Evolutionary conservation across 2,113 vertebrate genomes (phyloP).

Genomic region (Aspidoscelis tigris): DNA sequence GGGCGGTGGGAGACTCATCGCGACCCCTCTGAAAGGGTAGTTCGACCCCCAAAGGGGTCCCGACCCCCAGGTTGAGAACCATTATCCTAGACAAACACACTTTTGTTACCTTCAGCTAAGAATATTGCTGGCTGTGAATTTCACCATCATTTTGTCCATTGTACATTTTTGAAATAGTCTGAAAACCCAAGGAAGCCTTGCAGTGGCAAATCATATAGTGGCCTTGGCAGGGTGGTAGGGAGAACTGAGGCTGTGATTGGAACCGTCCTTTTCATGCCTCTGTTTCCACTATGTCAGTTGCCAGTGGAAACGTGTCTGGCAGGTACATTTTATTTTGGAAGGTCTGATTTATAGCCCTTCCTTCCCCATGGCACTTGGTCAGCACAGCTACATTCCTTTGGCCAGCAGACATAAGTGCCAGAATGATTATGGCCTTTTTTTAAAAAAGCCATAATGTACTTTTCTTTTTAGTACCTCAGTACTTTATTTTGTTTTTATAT

Average conservation of each 20-base stretch:
- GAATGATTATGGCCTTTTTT: conserved; percentile 8
- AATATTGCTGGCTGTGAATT: conserved; percentile 33
- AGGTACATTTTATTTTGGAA: conserved; percentile 56
- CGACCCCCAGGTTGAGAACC: no score
- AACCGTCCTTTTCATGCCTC: no score
- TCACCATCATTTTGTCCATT: conserved; percentile 11
- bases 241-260: no score
- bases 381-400: conserved; percentile 20
- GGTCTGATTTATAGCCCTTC: conserved; percentile 30
- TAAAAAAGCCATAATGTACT: conserved; percentile 4
- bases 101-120: conserved; percentile 11
- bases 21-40: no score
- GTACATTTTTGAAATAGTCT: conserved; percentile 50
- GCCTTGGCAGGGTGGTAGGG: no score
- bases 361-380: neutral
- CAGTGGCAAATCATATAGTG: no score
- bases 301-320: conserved; percentile 42
- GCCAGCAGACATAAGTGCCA: conserved; percentile 16
- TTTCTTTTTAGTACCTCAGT: conserved; percentile 12
- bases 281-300: no score
- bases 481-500: neutral
- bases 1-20: no score
- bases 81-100: neutral
- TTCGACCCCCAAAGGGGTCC: no score
- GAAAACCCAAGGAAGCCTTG: conserved; percentile 15